Conservation (phyloP, 2,888 invertebrate genomes). For the Ormyrus nitidulus region DNA sequence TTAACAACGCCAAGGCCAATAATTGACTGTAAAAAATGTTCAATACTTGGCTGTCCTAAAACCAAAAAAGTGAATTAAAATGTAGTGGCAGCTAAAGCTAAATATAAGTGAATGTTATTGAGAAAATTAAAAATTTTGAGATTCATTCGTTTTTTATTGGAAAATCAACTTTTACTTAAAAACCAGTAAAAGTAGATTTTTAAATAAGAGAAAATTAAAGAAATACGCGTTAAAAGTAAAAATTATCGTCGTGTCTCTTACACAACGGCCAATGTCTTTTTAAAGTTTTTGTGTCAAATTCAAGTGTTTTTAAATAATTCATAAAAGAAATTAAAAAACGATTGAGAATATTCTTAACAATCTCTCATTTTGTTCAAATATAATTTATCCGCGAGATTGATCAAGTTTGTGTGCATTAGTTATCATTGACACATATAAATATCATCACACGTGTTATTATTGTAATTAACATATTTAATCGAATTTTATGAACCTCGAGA, state of each 20-base stretch:
- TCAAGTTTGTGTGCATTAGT: constrained; percentile 51
- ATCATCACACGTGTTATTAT: constrained; percentile 45
- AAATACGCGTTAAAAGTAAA: too few relatives aligned
- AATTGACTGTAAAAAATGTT: constrained; percentile 51
- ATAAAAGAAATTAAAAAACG: too few relatives aligned
- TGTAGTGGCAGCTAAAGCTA: constrained; percentile 8
- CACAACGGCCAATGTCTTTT: too few relatives aligned
- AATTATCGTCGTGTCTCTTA: too few relatives aligned
- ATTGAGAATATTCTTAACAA: too few relatives aligned
- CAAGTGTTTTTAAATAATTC: too few relatives aligned
- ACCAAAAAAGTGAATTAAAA: not conserved
- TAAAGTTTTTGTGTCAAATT: too few relatives aligned
- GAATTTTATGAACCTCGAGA: constrained; percentile 51
- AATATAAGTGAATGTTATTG: constrained; percentile 6
- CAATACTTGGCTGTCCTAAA: constrained; percentile 30
- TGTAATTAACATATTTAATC: constrained; percentile 52
- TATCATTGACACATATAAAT: constrained; percentile 48
- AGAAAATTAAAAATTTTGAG: not conserved
- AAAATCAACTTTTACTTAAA: not conserved
- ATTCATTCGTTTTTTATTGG: constrained; percentile 7
- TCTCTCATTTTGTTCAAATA: not conserved
- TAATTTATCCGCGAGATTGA: constrained; percentile 45
- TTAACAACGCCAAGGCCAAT: constrained; percentile 38
- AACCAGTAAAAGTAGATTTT: not conserved
- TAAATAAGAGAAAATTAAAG: not conserved